Evolutionary conservation across 2,888 invertebrate genomes (phyloP), one percentile per base, ranked within the genome.

Genomic region (Steinernema scapterisci): DNA sequence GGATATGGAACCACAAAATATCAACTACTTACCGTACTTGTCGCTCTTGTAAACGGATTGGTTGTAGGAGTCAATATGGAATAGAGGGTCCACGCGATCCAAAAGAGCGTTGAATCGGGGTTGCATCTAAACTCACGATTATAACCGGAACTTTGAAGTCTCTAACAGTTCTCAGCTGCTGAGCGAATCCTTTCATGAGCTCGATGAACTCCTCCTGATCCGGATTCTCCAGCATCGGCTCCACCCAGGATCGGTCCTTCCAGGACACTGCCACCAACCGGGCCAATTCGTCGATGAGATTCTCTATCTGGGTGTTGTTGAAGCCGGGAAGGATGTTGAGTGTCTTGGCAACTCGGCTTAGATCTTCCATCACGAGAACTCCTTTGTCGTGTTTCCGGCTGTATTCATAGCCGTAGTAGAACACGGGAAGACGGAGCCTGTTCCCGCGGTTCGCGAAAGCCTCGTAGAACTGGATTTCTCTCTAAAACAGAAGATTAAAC

Each of bases 341-440:
- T 31, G 76, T 76, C 44, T n/a, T 52, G 11, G 75, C 76, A 45
- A 19, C 19, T 7, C 23, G 52, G 0, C 76, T 80, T 38, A 81
- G 44, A 48, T 81, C 81, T 43, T 81, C 81, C 78, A 81, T 80
- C 31, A 81, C 75, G 19, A 81, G 76, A 27, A 82, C 25, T 5
- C 81, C 81, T 31, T 75, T 45, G n/a, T 48, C 48, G 51, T 79
- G 74, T 48, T 48, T 38, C 21, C 48, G 19, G 11, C 71, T 51
- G 72, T 77, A 80, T 23, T 76, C 77, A 51, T 70, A 46, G 21
- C 80, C 81, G 70, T 77, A 81, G 52, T 81, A 81, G 43, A 75
- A 75, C 44, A 74, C 75, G 6, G 81, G 80, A 21, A 81, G 63
- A n/a, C 77, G 76, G 23, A 78, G 63, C 13, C 31, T 0, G 0